Conservation (phyloP, 2,888 invertebrate species). For the Aphidius colemani region DNA sequence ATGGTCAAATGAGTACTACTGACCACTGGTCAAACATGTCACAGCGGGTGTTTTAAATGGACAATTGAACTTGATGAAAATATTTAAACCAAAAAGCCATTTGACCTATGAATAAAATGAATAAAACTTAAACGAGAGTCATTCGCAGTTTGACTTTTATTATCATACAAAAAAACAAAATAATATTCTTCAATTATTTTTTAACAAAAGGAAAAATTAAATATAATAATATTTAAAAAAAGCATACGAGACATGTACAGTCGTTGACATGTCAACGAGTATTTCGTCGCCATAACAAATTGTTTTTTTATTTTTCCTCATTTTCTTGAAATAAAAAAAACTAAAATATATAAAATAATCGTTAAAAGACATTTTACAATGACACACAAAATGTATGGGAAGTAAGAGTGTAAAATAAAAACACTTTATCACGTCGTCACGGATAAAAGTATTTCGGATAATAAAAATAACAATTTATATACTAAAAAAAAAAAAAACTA, state of each 20-base stretch:
- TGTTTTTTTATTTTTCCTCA: neutral
- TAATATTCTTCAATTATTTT: neutral
- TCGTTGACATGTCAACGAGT: neutral
- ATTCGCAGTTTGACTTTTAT: neutral
- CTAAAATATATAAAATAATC: neutral
- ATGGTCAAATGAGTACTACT: constrained; percentile 52
- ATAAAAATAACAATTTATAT: neutral
- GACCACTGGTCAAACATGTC: constrained; percentile 56
- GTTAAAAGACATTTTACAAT: constrained; percentile 10
- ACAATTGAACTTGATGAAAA: constrained; percentile 44
- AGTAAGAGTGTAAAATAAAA: neutral
- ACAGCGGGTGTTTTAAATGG: constrained; percentile 48
- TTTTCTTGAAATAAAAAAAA: neutral
- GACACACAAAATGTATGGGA: neutral
- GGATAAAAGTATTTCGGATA: neutral
- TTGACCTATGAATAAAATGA: neutral
- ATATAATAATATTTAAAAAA: neutral
- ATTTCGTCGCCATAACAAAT: neutral
- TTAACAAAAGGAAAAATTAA: neutral
- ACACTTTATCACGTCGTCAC: neutral
- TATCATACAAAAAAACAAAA: neutral
- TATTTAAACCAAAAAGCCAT: neutral
- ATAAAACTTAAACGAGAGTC: constrained; percentile 4
- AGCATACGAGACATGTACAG: too few relatives aligned
- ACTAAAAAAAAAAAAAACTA: constrained; percentile 11